phyloP scores from a whole-genome alignment of 2,888 invertebrate species.

The Rhabditoides inermis region DNA sequence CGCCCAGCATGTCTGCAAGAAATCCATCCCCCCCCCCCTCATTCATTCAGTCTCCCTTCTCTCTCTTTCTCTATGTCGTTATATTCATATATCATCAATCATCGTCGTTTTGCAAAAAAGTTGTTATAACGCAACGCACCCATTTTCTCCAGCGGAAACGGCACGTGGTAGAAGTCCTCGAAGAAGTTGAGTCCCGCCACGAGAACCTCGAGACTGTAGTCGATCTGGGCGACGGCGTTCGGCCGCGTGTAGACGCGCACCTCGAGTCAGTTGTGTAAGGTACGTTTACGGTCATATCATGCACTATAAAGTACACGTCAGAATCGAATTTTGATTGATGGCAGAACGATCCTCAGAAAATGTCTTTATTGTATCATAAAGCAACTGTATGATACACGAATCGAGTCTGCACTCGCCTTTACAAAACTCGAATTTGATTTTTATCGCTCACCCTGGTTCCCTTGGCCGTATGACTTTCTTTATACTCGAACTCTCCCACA shows the following conservation, averaged over 20 bases:
- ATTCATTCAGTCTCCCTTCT: too few relatives aligned
- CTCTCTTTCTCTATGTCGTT: too few relatives aligned
- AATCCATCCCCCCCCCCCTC: too few relatives aligned
- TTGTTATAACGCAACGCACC: constrained; percentile 61
- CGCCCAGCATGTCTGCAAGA: constrained; percentile 68
- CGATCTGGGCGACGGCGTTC: constrained; percentile 67
- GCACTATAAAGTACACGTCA: too few relatives aligned
- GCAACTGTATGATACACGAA: too few relatives aligned
- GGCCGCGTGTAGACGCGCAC: constrained; percentile 58
- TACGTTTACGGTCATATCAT: too few relatives aligned
- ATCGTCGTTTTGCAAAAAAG: not conserved
- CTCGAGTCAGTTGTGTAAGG: constrained; percentile 45
- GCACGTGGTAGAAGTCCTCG: constrained; percentile 73
- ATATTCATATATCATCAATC: too few relatives aligned
- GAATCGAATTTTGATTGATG: not conserved
- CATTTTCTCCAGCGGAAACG: constrained; percentile 82
- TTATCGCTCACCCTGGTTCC: constrained; percentile 63
- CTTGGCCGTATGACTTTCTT: constrained; percentile 61
- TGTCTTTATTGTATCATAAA: too few relatives aligned
- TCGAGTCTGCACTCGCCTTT: too few relatives aligned
- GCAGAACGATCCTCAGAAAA: too few relatives aligned
- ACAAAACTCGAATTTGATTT: too few relatives aligned
- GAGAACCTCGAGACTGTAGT: constrained; percentile 61
- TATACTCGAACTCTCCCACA: constrained; percentile 71
- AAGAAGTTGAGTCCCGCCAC: constrained; percentile 56